These are phyloP conservation scores for Eulemur macaco DNA, from an alignment of 2,113 vertebrate genomes.

Conservation along the genomic window DNA sequence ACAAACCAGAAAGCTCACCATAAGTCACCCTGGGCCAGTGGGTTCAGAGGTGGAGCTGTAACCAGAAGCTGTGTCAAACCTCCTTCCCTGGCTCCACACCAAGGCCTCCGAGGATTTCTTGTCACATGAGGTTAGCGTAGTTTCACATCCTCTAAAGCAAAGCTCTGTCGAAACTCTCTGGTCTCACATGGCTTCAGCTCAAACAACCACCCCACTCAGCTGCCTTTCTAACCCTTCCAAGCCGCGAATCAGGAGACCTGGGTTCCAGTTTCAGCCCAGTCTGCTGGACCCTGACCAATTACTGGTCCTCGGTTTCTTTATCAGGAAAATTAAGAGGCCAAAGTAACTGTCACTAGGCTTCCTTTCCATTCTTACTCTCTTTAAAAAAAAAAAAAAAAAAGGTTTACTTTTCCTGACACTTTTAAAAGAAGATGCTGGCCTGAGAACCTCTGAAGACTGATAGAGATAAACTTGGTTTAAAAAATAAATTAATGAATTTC, in stretches of 20 bases:
- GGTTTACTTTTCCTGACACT: background rate
- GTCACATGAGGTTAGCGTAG: constrained; percentile 75
- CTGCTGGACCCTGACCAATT: background rate
- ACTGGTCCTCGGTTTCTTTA: background rate
- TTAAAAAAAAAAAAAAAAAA: background rate
- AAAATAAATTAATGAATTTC: background rate
- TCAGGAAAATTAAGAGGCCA: background rate
- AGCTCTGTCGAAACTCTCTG: constrained; percentile 74
- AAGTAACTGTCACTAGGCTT: background rate
- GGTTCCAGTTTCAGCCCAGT: constrained; percentile 9
- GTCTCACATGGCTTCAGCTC: constrained; percentile 65
- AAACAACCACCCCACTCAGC: constrained; percentile 51
- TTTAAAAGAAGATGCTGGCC: background rate
- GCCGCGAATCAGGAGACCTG: background rate
- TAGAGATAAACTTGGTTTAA: background rate
- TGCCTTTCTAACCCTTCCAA: background rate
- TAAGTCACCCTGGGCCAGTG: constrained; percentile 46
- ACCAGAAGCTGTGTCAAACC: constrained; percentile 57
- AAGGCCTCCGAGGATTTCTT: constrained; percentile 68
- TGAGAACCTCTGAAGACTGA: background rate
- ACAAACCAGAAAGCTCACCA: constrained; percentile 3
- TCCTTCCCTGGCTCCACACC: constrained; percentile 66
- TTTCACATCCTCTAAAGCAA: constrained; percentile 77
- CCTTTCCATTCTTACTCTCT: background rate
- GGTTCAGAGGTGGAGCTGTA: constrained; percentile 51